Conservation (phyloP, 2,113 vertebrate genomes). For the Nothocercus julius region DNA sequence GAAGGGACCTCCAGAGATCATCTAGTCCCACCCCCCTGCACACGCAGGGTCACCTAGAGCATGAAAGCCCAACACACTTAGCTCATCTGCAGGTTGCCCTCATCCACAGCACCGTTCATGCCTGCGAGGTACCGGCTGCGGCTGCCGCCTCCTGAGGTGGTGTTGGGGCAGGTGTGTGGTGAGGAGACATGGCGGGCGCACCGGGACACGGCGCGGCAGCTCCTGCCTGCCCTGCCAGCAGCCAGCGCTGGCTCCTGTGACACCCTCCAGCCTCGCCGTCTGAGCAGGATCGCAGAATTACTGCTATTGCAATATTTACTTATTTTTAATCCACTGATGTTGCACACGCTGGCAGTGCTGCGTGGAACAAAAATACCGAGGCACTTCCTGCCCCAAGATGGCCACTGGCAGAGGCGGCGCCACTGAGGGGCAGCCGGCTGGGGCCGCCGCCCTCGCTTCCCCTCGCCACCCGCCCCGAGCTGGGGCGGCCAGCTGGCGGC, state of each 20-base stretch:
- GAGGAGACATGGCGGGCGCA: not conserved
- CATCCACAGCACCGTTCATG: not conserved
- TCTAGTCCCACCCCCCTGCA: too few species aligned
- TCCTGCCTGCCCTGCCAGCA: accelerated
- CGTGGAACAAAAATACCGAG: not conserved
- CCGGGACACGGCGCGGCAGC: not conserved
- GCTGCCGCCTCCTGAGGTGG: not conserved
- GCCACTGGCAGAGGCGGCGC: not conserved
- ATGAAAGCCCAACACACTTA: not conserved
- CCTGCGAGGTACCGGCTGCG: not conserved
- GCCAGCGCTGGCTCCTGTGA: not conserved
- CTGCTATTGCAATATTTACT: too few species aligned
- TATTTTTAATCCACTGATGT: not conserved
- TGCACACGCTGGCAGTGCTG: not conserved
- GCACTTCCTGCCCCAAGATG: not conserved
- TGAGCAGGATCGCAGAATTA: not conserved
- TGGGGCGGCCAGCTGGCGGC: not conserved
- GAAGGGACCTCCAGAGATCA: too few species aligned
- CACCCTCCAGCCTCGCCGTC: not conserved
- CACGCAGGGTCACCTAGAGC: too few species aligned
- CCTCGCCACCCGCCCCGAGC: accelerated
- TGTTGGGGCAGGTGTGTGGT: not conserved
- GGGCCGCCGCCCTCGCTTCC: not conserved
- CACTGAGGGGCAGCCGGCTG: not conserved
- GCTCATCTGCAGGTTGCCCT: conserved; percentile 30